Conservation (phyloP, 2,888 invertebrate genomes). For the Bruchidius siliquastri region DNA sequence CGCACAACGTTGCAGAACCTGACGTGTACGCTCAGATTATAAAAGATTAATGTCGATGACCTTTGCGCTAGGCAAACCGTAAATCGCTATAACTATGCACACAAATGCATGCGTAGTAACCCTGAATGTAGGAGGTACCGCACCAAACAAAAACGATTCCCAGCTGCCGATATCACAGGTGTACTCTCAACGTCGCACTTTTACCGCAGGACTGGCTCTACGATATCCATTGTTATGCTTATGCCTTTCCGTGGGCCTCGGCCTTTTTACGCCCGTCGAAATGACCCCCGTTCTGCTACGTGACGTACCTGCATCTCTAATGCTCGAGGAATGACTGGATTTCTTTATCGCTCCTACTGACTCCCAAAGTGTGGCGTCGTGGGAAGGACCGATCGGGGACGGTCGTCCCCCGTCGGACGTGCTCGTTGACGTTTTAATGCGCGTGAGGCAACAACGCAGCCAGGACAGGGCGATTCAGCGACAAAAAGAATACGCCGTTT, state of each 20-base stretch:
- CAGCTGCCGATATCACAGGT: neutral
- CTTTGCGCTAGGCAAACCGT: neutral
- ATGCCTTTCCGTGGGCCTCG: neutral
- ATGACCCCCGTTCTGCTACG: neutral
- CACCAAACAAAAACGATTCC: neutral
- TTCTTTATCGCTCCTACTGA: neutral
- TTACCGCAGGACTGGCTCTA: too few relatives aligned
- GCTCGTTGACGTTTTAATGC: neutral
- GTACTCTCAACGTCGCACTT: neutral
- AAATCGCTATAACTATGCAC: neutral
- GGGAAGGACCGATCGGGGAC: neutral
- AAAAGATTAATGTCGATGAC: neutral
- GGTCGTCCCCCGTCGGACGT: neutral
- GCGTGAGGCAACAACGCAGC: neutral
- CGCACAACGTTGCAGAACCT: too few relatives aligned
- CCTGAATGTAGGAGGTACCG: neutral
- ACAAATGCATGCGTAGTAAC: neutral
- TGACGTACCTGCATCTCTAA: neutral
- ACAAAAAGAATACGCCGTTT: neutral
- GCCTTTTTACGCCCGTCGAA: neutral
- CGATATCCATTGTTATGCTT: too few relatives aligned
- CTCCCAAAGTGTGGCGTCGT: neutral
- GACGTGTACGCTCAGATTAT: neutral
- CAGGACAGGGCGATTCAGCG: neutral
- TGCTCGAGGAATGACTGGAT: neutral